Evolutionary conservation across 2,888 invertebrate genomes (phyloP).

Genomic region (Germaria angustata): DNA sequence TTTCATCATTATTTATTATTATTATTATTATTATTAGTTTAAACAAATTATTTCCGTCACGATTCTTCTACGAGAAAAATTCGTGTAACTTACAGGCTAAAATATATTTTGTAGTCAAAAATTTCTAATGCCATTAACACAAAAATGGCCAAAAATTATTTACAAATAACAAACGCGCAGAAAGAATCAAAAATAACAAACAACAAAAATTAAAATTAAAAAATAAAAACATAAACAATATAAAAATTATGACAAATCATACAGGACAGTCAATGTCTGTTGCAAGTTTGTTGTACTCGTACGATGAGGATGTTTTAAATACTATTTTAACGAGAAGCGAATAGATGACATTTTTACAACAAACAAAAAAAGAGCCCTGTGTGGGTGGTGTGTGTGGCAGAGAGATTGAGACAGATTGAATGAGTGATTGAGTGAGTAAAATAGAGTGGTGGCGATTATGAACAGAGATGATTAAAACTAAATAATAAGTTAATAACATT

Average conservation of each 20-base stretch:
- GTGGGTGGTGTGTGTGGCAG: background rate
- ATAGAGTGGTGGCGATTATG: constrained; percentile 35
- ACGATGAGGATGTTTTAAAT: constrained; percentile 15
- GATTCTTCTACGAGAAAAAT: constrained; percentile 70
- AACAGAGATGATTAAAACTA: constrained; percentile 57
- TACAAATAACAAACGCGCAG: constrained; percentile 57
- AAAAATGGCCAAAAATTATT: constrained; percentile 36
- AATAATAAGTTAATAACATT: constrained; percentile 65
- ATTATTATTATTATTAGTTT: background rate
- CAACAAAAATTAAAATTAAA: constrained; percentile 29
- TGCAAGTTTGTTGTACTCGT: background rate
- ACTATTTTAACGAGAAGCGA: constrained; percentile 41
- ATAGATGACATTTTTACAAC: constrained; percentile 18
- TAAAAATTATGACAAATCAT: constrained; percentile 21
- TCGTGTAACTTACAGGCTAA: constrained; percentile 59
- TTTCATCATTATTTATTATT: background rate
- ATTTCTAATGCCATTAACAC: constrained; percentile 4
- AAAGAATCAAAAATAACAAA: constrained; percentile 62
- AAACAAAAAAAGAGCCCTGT: constrained; percentile 19
- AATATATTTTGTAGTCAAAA: constrained; percentile 41
- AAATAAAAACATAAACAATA: too few species aligned
- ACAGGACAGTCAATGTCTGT: constrained; percentile 47
- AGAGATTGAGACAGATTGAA: background rate
- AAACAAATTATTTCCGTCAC: constrained; percentile 41
- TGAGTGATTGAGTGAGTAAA: constrained; percentile 10